Evolutionary conservation across 2,113 vertebrate genomes (phyloP).

Genomic region (Lophura nycthemera): DNA sequence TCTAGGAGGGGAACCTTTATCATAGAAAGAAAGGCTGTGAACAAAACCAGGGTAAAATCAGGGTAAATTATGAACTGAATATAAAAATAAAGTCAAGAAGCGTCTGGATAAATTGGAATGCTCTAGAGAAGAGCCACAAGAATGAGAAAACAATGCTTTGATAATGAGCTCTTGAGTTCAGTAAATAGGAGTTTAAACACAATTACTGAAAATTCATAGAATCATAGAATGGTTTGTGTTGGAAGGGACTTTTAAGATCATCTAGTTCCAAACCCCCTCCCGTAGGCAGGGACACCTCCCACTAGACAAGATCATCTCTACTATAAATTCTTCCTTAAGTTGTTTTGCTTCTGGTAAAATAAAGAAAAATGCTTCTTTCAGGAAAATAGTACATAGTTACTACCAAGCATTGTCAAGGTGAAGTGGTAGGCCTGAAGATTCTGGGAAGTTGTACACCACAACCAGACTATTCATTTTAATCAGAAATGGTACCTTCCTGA

Average conservation of each 20-base stretch:
- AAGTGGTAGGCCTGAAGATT: neutral
- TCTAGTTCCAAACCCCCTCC: no score
- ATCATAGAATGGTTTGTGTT: no score
- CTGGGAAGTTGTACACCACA: neutral
- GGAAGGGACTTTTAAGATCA: no score
- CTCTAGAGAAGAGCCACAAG: neutral
- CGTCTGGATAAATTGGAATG: neutral
- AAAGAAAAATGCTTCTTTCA: neutral
- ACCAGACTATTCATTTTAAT: neutral
- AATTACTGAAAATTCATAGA: neutral
- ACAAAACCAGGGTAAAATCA: neutral
- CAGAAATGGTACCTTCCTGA: neutral
- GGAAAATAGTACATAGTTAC: neutral
- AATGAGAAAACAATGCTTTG: conserved; percentile 14
- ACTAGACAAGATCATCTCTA: neutral
- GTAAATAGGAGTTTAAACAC: conserved; percentile 12
- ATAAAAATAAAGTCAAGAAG: neutral
- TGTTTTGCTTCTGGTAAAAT: neutral
- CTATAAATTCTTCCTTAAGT: neutral
- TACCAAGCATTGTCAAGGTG: neutral
- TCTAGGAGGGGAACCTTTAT: neutral
- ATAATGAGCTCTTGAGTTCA: conserved; percentile 23
- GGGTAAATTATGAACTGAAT: neutral
- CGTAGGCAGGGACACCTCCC: no score
- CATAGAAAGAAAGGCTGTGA: neutral